Percentiles rank a stretch among this genome's conserved stretches.
Evolutionary conservation across 2,113 vertebrate species (phyloP).

Genomic region (Dolichallabes microphthalmus): DNA sequence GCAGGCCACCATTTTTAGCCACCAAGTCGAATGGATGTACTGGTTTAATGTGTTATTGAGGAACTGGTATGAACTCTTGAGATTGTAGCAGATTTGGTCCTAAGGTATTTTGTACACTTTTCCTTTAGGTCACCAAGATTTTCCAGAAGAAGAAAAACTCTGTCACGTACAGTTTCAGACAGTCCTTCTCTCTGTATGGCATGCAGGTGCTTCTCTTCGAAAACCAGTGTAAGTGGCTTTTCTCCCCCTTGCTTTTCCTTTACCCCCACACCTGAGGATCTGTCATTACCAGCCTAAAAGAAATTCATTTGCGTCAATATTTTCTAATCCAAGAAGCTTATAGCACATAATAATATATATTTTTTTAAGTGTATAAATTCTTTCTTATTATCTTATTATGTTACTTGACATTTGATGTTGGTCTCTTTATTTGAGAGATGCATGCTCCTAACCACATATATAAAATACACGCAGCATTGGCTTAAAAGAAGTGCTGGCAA

Average conservation of each 20-base stretch:
- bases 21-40: not conserved
- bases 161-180: slow-evolving; percentile 94
- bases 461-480: not conserved
- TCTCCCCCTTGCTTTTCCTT: no score
- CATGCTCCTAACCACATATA: no score
- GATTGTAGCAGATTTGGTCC: slow-evolving; percentile 28
- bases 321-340: not conserved
- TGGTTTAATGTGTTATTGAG: not conserved
- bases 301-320: not conserved
- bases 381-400: not conserved
- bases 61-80: not conserved
- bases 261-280: not conserved
- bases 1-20: not conserved
- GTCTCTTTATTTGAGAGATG: not conserved
- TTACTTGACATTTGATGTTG: not conserved
- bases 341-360: not conserved
- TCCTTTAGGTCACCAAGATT: slow-evolving; percentile 91
- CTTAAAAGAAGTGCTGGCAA: not conserved
- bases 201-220: slow-evolving; percentile 97
- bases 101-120: slow-evolving; percentile 35
- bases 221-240: slow-evolving; percentile 86
- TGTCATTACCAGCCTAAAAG: not conserved
- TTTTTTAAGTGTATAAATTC: not conserved
- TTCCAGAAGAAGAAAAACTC: slow-evolving; percentile 99
- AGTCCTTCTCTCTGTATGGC: slow-evolving; percentile 94